Base-by-base conservation (phyloP, 1,140 invertebrate genomes). In the Lepidurus couesii region DNA sequence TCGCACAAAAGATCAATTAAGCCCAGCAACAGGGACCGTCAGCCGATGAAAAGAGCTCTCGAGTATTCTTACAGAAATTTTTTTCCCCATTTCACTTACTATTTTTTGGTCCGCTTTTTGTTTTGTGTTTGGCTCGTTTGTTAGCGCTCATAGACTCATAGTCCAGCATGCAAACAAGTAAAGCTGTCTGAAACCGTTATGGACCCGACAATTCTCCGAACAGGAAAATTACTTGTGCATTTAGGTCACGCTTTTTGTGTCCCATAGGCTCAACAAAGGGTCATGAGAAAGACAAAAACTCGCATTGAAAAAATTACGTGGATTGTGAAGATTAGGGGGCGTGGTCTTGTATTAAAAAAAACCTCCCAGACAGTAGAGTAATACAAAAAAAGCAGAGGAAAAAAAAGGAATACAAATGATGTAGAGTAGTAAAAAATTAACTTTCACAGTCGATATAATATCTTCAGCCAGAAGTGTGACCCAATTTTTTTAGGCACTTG, bases 1-100 rank as follows among this genome's bases (percentile, higher is more conserved):
- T 65, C 21, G 53, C 53, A 65, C 53, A 65, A 65, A 65, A 65
- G 53, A 65, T 65, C 53, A 65, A 65, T 65, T 65, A 65, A 65
- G 34, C 53, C 7, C 9, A 16, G 53, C 53, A 65, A 65, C n/a
- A 65, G 53, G 53, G 13, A 21, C 53, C n/a, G 8, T 65, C 53
- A 65, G 6, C 21, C 13, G 45, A 65, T 13, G 13, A 65, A 65
- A 65, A 65, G 21, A 13, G 53, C 53, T 65, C 53, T 13, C 21
- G 13, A n/a, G 53, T 13, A n/a, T 65, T 65, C 53, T 7, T 65
- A 9, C 21, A 65, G 13, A 21, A n/a, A 13, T 65, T 65, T 65
- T 65, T 65, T 65, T 65, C n/a, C 53, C 34, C 34, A 34, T 34
- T 34, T 34, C 34, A 26, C 2, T 24, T 1, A 42, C 42, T n/a